Conservation (phyloP, 2,797 vertebrate genomes). For the Coreius guichenoti region DNA sequence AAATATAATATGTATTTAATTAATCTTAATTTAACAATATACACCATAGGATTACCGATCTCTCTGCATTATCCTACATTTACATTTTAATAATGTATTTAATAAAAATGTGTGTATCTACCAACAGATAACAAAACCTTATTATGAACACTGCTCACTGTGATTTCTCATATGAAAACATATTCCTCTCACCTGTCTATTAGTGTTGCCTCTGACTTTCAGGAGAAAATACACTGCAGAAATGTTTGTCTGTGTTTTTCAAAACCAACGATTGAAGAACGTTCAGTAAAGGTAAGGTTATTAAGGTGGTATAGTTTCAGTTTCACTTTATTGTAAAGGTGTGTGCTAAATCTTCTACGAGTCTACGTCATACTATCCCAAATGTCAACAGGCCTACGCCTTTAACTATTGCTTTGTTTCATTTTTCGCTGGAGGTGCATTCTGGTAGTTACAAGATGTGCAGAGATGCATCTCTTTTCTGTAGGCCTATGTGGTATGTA, state of each 20-base stretch:
- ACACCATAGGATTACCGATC: background rate
- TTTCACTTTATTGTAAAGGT: constrained; percentile 1
- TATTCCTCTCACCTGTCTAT: background rate
- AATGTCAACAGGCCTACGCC: background rate
- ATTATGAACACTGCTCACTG: background rate
- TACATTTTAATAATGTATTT: background rate
- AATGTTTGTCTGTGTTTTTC: background rate
- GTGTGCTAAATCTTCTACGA: background rate
- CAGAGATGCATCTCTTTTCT: no score
- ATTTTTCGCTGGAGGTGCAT: background rate
- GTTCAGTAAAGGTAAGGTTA: background rate
- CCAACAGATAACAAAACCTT: background rate
- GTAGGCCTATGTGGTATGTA: no score
- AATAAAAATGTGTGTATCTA: background rate
- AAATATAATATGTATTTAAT: background rate
- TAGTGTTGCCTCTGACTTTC: background rate
- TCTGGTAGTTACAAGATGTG: background rate
- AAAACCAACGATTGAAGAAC: background rate
- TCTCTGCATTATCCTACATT: background rate
- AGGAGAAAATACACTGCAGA: background rate
- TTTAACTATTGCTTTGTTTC: background rate
- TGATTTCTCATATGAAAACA: background rate
- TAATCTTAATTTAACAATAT: background rate
- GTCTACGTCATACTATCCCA: background rate
- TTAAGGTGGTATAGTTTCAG: background rate